phyloP scores from a whole-genome alignment of 2,888 invertebrate genomes.

The Iselma pallidipennis region DNA sequence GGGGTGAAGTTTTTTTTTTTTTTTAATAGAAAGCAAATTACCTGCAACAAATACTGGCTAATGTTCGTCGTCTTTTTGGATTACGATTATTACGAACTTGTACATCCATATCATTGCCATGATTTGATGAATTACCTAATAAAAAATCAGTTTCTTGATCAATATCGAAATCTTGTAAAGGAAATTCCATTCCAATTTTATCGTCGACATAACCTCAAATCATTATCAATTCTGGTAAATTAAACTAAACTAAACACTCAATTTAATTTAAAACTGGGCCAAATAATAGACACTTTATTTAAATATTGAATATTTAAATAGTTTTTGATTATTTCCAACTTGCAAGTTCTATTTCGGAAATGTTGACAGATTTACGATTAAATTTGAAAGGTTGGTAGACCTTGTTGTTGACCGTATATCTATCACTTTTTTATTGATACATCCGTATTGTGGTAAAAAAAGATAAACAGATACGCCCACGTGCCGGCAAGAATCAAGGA shows the following conservation, averaged over 20 bases:
- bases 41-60: conserved; percentile 50
- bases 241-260: neutral
- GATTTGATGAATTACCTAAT: conserved; percentile 48
- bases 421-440: neutral
- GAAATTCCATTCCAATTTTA: conserved; percentile 53
- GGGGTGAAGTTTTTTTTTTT: too few relatives aligned
- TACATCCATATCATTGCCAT: conserved; percentile 54
- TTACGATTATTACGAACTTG: conserved; percentile 48
- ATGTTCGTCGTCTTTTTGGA: conserved; percentile 45
- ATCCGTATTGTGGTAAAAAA: neutral
- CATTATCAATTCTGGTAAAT: neutral
- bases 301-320: neutral
- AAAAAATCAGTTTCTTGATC: conserved; percentile 56
- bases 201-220: conserved; percentile 22
- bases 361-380: neutral
- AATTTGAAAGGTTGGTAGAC: neutral
- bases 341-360: neutral
- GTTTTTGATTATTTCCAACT: too few relatives aligned
- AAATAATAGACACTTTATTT: neutral
- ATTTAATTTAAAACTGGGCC: neutral
- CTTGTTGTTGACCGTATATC: neutral
- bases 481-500: neutral
- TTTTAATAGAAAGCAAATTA: conserved; percentile 29
- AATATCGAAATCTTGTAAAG: conserved; percentile 55
- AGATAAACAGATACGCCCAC: neutral